Evolutionary conservation across 2,888 invertebrate species (phyloP).

Genomic region (Acholoe squamosa): DNA sequence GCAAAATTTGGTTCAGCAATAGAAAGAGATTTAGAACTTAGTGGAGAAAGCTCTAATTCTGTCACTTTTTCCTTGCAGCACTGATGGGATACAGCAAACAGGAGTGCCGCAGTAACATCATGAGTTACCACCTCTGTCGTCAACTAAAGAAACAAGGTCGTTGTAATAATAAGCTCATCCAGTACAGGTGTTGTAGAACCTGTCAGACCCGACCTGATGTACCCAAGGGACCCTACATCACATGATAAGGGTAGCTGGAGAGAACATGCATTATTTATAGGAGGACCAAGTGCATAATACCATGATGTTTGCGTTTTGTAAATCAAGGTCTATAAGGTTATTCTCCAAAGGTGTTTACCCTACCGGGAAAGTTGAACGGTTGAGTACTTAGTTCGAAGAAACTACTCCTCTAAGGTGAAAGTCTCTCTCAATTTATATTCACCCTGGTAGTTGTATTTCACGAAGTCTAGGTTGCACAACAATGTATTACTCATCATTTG

Average conservation of each 20-base stretch:
- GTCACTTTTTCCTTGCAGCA: background rate
- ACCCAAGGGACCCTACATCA: constrained; percentile 3
- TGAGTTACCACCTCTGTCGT: constrained; percentile 77
- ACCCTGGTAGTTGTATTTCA: too few species aligned
- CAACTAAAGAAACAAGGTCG: constrained; percentile 76
- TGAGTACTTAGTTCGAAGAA: too few species aligned
- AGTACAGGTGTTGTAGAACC: constrained; percentile 79
- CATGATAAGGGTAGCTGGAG: background rate
- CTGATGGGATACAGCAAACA: constrained; percentile 36
- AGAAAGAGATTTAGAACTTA: too few species aligned
- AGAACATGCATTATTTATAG: background rate
- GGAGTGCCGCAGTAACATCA: constrained; percentile 75
- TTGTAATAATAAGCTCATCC: constrained; percentile 78
- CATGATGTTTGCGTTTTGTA: background rate
- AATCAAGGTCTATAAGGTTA: background rate
- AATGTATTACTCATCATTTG: too few species aligned
- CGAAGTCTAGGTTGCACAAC: too few species aligned
- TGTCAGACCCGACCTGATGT: constrained; percentile 69
- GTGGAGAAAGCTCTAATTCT: background rate
- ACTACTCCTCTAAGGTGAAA: too few species aligned
- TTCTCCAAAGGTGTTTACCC: background rate
- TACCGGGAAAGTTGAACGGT: too few species aligned
- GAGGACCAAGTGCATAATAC: constrained; percentile 30
- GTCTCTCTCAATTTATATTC: too few species aligned
- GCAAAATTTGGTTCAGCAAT: too few species aligned